Evolutionary conservation across 1,140 invertebrate genomes (phyloP).

Genomic region (Drosophila varians): DNA sequence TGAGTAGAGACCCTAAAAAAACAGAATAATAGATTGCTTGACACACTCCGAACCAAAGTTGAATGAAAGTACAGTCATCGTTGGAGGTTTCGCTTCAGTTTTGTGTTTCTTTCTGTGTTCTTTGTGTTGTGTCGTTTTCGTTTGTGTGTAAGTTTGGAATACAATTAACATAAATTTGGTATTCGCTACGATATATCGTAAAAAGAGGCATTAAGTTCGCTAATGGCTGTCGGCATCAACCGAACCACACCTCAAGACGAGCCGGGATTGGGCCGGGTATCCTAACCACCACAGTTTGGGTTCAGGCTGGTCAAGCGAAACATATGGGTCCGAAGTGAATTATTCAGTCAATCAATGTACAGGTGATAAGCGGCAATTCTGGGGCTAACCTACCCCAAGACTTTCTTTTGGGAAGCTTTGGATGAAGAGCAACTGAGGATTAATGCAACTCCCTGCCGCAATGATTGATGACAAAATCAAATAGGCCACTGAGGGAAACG

Average conservation of each 20-base stretch:
- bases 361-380: constrained; percentile 2
- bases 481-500: background rate
- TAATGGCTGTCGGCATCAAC: constrained; percentile 53
- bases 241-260: constrained; percentile 47
- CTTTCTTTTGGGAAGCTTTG: constrained; percentile 15
- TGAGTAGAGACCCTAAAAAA: constrained; percentile 75
- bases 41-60: constrained; percentile 13
- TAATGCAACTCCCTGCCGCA: constrained; percentile 21
- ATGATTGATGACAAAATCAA: constrained; percentile 29
- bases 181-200: constrained; percentile 59
- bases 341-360: constrained; percentile 22
- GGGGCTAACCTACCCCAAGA: constrained; percentile 6
- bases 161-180: constrained; percentile 69
- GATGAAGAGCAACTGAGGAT: constrained; percentile 21
- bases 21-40: background rate
- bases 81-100: background rate
- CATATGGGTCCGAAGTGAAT: constrained; percentile 20
- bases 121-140: constrained; percentile 37
- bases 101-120: constrained; percentile 13
- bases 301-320: constrained; percentile 28
- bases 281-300: constrained; percentile 3
- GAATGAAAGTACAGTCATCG: constrained; percentile 47
- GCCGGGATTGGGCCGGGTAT: constrained; percentile 2
- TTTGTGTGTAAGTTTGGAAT: constrained; percentile 53
- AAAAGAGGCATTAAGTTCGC: constrained; percentile 52